Evolutionary conservation across 2,113 vertebrate genomes (phyloP), one percentile per base, ranked within the genome.

Genomic region (Chrysemys picta): DNA sequence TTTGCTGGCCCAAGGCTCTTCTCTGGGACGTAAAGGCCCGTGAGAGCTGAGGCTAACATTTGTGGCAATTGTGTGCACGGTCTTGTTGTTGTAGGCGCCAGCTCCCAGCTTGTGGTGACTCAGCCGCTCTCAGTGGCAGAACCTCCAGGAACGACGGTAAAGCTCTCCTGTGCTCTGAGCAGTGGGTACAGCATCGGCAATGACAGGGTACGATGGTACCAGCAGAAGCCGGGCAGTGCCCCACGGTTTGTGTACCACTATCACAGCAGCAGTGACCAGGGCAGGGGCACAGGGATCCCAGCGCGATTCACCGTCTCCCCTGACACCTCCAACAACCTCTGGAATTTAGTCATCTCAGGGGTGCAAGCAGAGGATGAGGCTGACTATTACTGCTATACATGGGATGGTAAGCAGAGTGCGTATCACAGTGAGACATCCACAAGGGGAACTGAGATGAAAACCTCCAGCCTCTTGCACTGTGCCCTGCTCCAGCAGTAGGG

Each of bases 271-370:
- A 50, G n/a, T 45, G 57, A 76, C 79, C 87, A 93, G 59, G 87
- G 82, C 42, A 85, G 49, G 56, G 91, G 82, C 53, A 16, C 49
- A 2, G 87, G 87, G 38, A 88, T 89, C 52, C 87, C 91, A 24
- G 82, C 53, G 16, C 76, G 91, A n/a, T 93, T 93, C 91, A 75
- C 87, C 24, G 76, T 93, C 47, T 89, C 69, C 4, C 86, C 88
- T 85, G 82, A 93, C 52, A 27, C 80, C 21, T 50, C 91, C 49
- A 84, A 56, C 56, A 62, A 87, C 65, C 56, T 75, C 49, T 93
- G 91, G 91, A 56, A 89, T 84, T 78, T 91, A 54, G 79, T 82
- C 38, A 87, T 91, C 50, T 47, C 9, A 24, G 49, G 84, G 49
- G 76, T 72, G 19, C 89, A 91, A 45, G 59, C 27, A 11, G 89